Conservation (phyloP, 2,888 invertebrate genomes). For the Dicyrtoma fusca region DNA sequence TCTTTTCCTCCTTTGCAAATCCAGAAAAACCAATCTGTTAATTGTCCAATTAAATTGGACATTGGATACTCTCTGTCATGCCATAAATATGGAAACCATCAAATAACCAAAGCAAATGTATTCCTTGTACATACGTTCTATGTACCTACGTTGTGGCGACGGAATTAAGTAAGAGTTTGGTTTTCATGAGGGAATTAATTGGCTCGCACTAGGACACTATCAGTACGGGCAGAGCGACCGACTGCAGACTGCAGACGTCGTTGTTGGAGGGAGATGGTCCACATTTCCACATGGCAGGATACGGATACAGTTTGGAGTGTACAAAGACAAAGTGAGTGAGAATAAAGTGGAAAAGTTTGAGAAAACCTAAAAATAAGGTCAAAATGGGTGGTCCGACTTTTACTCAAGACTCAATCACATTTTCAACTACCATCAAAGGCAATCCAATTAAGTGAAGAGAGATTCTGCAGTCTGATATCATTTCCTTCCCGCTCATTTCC, state of each 20-base stretch:
- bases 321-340: too few species aligned
- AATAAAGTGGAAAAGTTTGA: not conserved
- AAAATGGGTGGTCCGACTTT: slow-evolving; percentile 44
- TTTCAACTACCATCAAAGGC: slow-evolving; percentile 44
- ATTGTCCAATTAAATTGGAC: too few species aligned
- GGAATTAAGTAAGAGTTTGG: too few species aligned
- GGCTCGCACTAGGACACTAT: not conserved
- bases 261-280: not conserved
- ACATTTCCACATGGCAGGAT: not conserved
- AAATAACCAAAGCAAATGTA: too few species aligned
- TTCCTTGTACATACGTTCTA: too few species aligned
- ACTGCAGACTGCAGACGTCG: not conserved
- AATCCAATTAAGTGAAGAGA: slow-evolving; percentile 45
- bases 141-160: not conserved
- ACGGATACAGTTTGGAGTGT: not conserved
- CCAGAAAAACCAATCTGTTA: too few species aligned
- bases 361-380: slow-evolving; percentile 40
- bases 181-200: too few species aligned
- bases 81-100: too few species aligned
- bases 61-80: too few species aligned
- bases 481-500: slow-evolving; percentile 36
- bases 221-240: not conserved
- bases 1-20: too few species aligned
- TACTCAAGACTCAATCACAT: slow-evolving; percentile 39
- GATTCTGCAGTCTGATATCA: slow-evolving; percentile 45